phyloP scores from a whole-genome alignment of 2,797 vertebrate species.

The Lithobates sylvaticus region DNA sequence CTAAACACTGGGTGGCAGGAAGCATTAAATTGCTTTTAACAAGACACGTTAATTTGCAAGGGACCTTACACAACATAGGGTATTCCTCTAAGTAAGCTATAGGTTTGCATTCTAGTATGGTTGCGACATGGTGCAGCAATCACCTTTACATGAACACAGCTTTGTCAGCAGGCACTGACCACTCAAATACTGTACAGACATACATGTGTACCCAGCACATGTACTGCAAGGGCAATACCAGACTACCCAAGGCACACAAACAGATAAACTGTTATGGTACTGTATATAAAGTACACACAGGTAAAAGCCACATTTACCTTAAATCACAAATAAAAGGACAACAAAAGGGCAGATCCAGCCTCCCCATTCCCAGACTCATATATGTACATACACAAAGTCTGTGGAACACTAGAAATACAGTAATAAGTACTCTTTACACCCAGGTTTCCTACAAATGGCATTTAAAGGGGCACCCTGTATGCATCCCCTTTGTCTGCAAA shows the following conservation, averaged over 20 bases:
- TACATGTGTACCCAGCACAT: slow-evolving; percentile 12
- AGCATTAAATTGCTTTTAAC: background rate
- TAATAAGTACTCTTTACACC: background rate
- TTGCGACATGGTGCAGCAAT: background rate
- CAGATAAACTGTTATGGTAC: background rate
- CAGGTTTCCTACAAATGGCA: background rate
- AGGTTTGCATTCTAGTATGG: background rate
- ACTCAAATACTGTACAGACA: background rate
- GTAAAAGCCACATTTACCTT: slow-evolving; percentile 2
- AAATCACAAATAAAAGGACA: background rate
- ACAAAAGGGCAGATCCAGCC: background rate
- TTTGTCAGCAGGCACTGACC: background rate
- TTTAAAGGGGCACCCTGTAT: background rate
- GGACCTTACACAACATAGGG: background rate
- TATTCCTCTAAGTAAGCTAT: background rate
- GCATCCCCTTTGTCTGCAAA: no score
- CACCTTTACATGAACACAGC: background rate
- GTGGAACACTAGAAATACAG: no score
- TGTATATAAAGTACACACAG: background rate
- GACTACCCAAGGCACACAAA: slow-evolving; percentile 14
- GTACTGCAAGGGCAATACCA: slow-evolving; percentile 24
- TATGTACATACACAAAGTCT: background rate
- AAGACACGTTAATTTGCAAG: background rate
- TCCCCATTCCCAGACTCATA: background rate
- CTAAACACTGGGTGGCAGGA: no score